Base-by-base conservation (phyloP, 2,888 invertebrate species). In the Dynastes grantii region DNA sequence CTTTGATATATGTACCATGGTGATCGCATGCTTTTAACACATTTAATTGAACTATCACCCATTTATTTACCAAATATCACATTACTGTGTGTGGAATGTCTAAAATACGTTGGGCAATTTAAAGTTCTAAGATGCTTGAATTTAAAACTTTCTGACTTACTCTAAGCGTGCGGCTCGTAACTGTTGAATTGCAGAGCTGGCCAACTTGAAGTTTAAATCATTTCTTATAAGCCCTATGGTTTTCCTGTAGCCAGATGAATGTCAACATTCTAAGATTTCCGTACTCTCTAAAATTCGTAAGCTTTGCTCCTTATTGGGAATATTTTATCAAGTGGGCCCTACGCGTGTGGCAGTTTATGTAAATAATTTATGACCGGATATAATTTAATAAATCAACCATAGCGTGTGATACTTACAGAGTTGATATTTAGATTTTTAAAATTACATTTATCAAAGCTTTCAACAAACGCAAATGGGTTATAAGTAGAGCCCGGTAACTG, bases 151-250 rank as follows among this genome's bases (percentile, higher is more conserved):
- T 29, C 29, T 29, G 3, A 29, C 16, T 22, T 22, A 22, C 16
- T 22, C 16, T 22, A 22, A 22, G 16, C 16, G 16, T 22, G 16
- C 16, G 16, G 16, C 16, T 0, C 2, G 29, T 29, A 29, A 2
- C 2, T 29, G 29, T 96, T 96, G 37, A 96, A 90, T 65, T 95
- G 90, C 0, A 96, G 96, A 73, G 94, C 94, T 67, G 96, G 91
- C 45, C 93, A 93, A 95, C 86, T 98, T 22, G 16, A 22, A 22
- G 16, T 22, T 93, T 81, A 96, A 90, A 83, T 95, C 92, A 84
- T 96, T 95, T 3, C 94, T 93, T 78, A 98, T 92, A 13, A 97
- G 90, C 95, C 97, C 97, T 1, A 96, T 93, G 93, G 98, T 22
- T 22, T 22, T 22, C 16, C 16, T 97, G 97, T 0, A 95, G 93